Conservation (phyloP, 2,888 invertebrate genomes). For the Frankliniella fusca region DNA sequence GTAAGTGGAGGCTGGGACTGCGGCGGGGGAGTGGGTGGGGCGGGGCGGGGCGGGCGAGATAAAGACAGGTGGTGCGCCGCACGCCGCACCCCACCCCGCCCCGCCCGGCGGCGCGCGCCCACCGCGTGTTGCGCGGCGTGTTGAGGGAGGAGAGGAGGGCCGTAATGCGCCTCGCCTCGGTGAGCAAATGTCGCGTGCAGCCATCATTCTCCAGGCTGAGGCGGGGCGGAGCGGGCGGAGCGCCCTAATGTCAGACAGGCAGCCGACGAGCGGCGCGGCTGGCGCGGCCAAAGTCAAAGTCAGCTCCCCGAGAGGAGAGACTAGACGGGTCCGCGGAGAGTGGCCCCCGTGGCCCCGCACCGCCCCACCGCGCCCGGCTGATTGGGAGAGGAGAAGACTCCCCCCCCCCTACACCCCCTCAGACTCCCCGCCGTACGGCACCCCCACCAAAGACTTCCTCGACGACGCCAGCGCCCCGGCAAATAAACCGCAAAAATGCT, state of each 20-base stretch:
- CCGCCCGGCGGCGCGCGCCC: neutral
- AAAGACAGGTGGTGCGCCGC: constrained; percentile 6
- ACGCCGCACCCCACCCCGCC: neutral
- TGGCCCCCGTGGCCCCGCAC: too few species aligned
- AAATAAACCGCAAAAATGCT: constrained; percentile 6
- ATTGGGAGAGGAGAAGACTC: too few species aligned
- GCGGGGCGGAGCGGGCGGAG: neutral
- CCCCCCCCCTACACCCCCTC: too few species aligned
- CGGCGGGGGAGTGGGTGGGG: neutral
- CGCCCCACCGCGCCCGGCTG: too few species aligned
- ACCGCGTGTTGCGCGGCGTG: neutral
- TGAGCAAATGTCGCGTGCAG: too few species aligned
- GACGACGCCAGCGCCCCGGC: neutral
- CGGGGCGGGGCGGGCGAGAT: neutral
- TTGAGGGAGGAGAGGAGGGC: neutral
- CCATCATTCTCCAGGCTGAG: neutral
- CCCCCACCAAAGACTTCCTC: neutral
- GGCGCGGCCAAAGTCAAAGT: neutral
- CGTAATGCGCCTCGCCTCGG: too few species aligned
- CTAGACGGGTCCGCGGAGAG: too few species aligned
- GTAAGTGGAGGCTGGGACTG: neutral
- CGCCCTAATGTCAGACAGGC: neutral
- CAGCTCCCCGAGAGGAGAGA: too few species aligned
- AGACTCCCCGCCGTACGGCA: too few species aligned
- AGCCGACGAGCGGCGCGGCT: neutral